Conservation (phyloP, 2,113 vertebrate species). For the Vombatus ursinus region DNA sequence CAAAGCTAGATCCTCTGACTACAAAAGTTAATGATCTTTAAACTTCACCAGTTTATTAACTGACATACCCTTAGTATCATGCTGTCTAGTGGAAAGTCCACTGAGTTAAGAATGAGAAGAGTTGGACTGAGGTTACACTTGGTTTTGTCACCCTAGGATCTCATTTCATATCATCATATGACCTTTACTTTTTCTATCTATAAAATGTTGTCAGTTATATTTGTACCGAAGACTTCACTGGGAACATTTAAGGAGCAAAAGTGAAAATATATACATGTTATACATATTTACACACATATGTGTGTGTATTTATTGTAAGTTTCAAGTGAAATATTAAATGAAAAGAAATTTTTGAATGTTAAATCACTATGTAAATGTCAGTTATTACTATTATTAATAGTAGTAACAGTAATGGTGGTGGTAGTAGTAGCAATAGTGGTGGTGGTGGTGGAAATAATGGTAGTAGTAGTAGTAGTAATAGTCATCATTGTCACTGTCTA, state of each 20-base stretch:
- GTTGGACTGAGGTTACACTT: background rate
- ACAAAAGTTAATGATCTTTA: background rate
- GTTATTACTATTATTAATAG: background rate
- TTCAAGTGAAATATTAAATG: background rate
- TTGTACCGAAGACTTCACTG: background rate
- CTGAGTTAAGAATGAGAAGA: background rate
- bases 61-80: too few relatives aligned
- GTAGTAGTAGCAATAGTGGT: too few relatives aligned
- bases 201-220: background rate
- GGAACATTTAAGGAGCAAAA: background rate
- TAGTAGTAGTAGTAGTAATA: too few relatives aligned
- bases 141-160: background rate
- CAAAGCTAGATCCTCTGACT: background rate
- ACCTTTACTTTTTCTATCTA: background rate
- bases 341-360: background rate
- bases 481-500: too few relatives aligned
- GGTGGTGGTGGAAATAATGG: too few relatives aligned
- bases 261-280: background rate
- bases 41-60: too few relatives aligned
- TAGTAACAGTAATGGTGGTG: too few relatives aligned
- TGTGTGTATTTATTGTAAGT: background rate
- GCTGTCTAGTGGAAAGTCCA: background rate
- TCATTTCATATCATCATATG: background rate
- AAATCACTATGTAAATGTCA: background rate
- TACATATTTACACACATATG: background rate